These are phyloP conservation scores for Cryptocheilus praepositus DNA, from an alignment of 2,888 invertebrate species.

Conservation along the genomic window DNA sequence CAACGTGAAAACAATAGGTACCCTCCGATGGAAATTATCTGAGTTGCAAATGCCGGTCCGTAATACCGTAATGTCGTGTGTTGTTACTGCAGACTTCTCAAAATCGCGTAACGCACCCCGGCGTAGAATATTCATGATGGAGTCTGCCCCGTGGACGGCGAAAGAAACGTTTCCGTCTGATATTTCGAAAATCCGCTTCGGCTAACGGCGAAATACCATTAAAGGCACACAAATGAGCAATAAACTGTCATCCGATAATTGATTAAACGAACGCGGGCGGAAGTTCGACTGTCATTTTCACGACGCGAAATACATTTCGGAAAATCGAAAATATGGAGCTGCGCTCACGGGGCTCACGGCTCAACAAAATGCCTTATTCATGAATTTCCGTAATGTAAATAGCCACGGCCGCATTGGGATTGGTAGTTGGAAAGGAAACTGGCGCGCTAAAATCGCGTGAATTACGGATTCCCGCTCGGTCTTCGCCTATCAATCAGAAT, in stretches of 20 bases:
- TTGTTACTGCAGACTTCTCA: no score
- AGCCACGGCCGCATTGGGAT: no score
- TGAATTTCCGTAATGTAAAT: no score
- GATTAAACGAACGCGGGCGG: neutral
- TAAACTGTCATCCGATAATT: neutral
- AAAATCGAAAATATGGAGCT: no score
- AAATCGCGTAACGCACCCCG: no score
- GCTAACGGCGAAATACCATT: neutral
- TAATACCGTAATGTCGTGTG: no score
- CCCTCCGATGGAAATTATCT: no score
- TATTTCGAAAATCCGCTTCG: neutral
- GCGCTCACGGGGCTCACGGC: neutral
- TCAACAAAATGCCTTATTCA: neutral
- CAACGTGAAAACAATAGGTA: no score
- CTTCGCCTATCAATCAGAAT: constrained; percentile 50
- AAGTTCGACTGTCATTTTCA: neutral
- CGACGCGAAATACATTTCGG: no score
- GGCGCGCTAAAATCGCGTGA: constrained; percentile 18
- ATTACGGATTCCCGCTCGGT: constrained; percentile 31
- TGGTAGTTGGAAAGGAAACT: no score
- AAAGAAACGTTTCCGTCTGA: neutral
- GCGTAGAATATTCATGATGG: no score
- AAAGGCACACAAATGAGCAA: neutral
- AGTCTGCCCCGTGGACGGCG: neutral
- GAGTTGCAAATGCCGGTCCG: no score